Base-by-base conservation (phyloP, 2,113 vertebrate species). In the Psittacara wagleri region DNA sequence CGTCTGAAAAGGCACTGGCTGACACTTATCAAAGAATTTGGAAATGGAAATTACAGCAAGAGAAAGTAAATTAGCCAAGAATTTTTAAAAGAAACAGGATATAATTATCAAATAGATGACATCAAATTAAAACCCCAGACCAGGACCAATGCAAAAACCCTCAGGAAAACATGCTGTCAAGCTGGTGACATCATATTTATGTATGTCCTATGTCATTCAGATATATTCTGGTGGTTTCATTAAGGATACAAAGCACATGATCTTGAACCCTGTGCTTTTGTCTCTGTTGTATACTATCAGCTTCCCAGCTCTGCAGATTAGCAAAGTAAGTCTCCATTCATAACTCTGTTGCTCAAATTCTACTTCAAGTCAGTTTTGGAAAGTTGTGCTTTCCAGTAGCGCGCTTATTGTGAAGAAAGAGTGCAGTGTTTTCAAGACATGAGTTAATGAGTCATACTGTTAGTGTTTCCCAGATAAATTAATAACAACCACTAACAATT, bases 391-490 rank as follows among this genome's bases (percentile, higher is more conserved):
- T 93, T 81, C 79, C 88, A 94, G 83, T 55, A 86, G 43, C 11
- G 29, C n/a, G 57, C 76, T 88, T 82, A 63, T 44, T 68, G 83
- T 51, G 86, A 86, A 93, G 72, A 83, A 88, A 74, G 66, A 55
- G 22, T 9, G 55, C 14, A 37, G 83, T 80, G 88, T 92, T 94
- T 93, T 93, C 88, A 91, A 90, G 92, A 80, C 64, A 61, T 83
- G 88, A 96, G 90, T 87, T 87, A 95, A 83, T 95, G 93, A 95
- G 73, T 94, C 93, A 96, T 37, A 73, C 52, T 69, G 93, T 94
- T 95, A 91, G 62, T 95, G 94, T 95, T 97, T 97, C 96, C 96
- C 95, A 94, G 92, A 97, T 78, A 95, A 96, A 96, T 97, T 95
- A 97, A 97, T 51, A 95, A 87, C 83, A 95, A 96, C 91, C 91